Evolutionary conservation across 1,140 invertebrate genomes (phyloP).

Genomic region (Melipona quadrifasciata): DNA sequence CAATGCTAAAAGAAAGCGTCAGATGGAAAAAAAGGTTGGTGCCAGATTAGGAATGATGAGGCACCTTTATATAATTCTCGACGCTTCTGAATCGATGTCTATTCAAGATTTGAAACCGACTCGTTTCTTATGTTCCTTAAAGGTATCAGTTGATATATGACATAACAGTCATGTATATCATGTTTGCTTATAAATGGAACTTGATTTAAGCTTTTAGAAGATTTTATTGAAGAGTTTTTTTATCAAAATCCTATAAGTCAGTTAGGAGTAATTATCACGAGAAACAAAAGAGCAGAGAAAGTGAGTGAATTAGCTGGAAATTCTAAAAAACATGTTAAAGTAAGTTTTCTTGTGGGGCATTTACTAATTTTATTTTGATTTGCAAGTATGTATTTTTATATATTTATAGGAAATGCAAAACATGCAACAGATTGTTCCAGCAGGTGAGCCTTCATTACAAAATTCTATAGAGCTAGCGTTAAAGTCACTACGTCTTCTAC

Average conservation of each 20-base stretch:
- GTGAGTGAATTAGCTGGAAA: slow-evolving; percentile 94
- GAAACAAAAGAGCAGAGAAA: slow-evolving; percentile 97
- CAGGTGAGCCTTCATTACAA: slow-evolving; percentile 96
- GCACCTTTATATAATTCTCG: slow-evolving; percentile 95
- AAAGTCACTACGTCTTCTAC: slow-evolving; percentile 93
- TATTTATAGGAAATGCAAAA: slow-evolving; percentile 74
- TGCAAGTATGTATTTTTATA: slow-evolving; percentile 10
- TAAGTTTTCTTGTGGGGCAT: slow-evolving; percentile 57
- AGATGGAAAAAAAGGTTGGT: slow-evolving; percentile 87
- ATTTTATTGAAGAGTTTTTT: slow-evolving; percentile 98
- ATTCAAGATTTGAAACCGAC: slow-evolving; percentile 98
- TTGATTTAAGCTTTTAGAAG: slow-evolving; percentile 89
- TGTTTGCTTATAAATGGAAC: background rate
- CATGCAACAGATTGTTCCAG: slow-evolving; percentile 83
- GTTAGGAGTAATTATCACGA: slow-evolving; percentile 94
- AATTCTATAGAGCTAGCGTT: slow-evolving; percentile 95
- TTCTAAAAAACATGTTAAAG: slow-evolving; percentile 90
- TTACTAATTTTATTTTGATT: slow-evolving; percentile 1
- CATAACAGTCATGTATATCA: slow-evolving; percentile 1
- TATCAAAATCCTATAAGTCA: slow-evolving; percentile 99
- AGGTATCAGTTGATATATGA: slow-evolving; percentile 83
- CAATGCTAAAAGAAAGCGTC: slow-evolving; percentile 91
- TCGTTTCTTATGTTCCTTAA: slow-evolving; percentile 93
- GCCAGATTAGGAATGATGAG: slow-evolving; percentile 97
- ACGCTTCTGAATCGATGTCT: slow-evolving; percentile 96